A percentile compares a stretch with the other conserved stretches of the same genome.
phyloP scores from a whole-genome alignment of 1,140 invertebrate species.

The Hermetia illucens region DNA sequence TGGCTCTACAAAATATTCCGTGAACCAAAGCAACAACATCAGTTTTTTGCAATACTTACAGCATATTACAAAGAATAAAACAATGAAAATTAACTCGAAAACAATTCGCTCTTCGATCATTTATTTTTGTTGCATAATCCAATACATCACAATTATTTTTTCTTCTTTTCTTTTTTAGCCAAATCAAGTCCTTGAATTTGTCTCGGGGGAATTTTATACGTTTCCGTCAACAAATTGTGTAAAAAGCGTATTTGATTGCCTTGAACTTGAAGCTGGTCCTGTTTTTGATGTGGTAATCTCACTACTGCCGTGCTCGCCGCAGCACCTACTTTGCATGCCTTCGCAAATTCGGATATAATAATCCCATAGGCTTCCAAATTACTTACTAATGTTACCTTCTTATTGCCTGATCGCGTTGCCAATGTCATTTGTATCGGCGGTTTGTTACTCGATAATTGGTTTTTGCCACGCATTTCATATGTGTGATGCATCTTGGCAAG shows the following conservation, averaged over 20 bases:
- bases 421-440: conserved; percentile 67
- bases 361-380: conserved; percentile 79
- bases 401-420: conserved; percentile 66
- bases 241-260: conserved; percentile 79
- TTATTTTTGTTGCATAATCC: too few relatives aligned
- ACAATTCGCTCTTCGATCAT: too few relatives aligned
- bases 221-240: conserved; percentile 54
- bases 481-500: conserved; percentile 59
- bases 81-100: too few relatives aligned
- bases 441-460: conserved; percentile 54
- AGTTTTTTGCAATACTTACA: too few relatives aligned
- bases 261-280: conserved; percentile 71
- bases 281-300: conserved; percentile 56
- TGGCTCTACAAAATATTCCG: too few relatives aligned
- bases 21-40: too few relatives aligned
- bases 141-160: too few relatives aligned
- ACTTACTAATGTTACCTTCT: conserved; percentile 81
- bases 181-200: conserved; percentile 49
- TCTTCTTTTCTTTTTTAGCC: conserved; percentile 45
- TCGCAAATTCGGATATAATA: conserved; percentile 60
- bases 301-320: conserved; percentile 74
- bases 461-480: conserved; percentile 44
- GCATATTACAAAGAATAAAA: too few relatives aligned
- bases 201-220: conserved; percentile 47
- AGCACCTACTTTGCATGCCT: conserved; percentile 67